Conservation (phyloP, 1,140 invertebrate species). For the Dryas iulia region DNA sequence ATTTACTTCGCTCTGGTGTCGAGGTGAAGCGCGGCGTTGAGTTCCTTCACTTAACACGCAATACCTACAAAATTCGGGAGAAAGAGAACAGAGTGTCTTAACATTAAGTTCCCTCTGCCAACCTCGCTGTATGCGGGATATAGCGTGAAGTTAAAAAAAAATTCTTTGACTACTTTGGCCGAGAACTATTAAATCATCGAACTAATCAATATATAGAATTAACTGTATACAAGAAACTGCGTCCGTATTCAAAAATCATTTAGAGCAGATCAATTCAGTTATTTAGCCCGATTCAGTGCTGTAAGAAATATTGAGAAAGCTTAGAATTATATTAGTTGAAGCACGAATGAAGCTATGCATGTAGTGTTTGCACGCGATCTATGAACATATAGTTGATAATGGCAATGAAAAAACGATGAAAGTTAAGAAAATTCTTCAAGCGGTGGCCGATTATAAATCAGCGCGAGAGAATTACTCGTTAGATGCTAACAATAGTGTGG, state of each 20-base stretch:
- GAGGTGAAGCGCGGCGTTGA: no score
- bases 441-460: conserved; percentile 28
- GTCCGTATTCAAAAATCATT: conserved; percentile 13
- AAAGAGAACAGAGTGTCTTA: no score
- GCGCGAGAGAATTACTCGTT: background rate
- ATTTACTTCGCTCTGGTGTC: no score
- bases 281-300: conserved; percentile 23
- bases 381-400: conserved; percentile 11
- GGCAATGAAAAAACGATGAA: conserved; percentile 38
- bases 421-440: conserved; percentile 26
- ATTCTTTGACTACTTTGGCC: no score
- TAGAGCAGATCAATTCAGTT: conserved; percentile 30
- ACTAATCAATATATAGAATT: background rate
- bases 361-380: conserved; percentile 33
- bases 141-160: background rate
- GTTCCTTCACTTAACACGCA: no score
- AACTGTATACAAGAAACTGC: background rate
- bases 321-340: conserved; percentile 20
- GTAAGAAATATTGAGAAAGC: conserved; percentile 34
- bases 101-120: no score
- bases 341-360: conserved; percentile 27
- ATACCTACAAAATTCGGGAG: no score
- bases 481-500: background rate
- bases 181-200: no score
- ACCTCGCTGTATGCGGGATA: no score